Evolutionary conservation across 1,140 invertebrate species (phyloP), one percentile per base, ranked within the genome.

Genomic region (Apis florea): DNA sequence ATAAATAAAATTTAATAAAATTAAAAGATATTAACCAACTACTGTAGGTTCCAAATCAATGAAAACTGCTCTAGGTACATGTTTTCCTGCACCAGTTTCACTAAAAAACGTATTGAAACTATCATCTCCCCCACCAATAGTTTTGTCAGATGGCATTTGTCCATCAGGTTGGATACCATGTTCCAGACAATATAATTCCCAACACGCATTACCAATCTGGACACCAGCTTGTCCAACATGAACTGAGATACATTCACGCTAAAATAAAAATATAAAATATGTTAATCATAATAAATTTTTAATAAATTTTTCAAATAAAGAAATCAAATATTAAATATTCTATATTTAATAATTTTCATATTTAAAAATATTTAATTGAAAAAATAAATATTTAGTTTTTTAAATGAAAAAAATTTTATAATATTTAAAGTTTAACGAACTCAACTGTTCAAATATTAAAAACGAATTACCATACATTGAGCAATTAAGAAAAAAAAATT

Each of bases 91-190:
- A 31, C 96, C 96, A 63, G 97, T 98, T 93, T 98, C 97, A 87
- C 96, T 97, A 95, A 98, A 98, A 93, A 98, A 98, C 12, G 97
- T 98, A 91, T 97, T 97, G 93, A 98, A 98, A 31, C 96, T 97
- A 92, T 97, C 87, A n/a, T 88, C 87, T 13, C 87, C 86, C 24
- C 87, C 87, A n/a, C 87, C 87, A 21, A 88, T 85, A 24, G 77
- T 88, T 67, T 88, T 88, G 19, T 88, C 87, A 5, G 87, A 88
- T 31, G 87, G 87, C 87, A 88, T 88, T 19, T 88, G 87, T 13
- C 87, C 86, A 40, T 88, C 86, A 56, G 86, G 86, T 24, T 88
- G 86, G 17, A 88, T 88, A 61, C 87, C 87, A 85, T 88, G 87
- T 63, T 88, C 87, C 67, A 88, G 63, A 26, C 91, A 92, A 61